A percentile compares a stretch with the other conserved stretches of the same genome.
These are phyloP conservation scores for Eptesicus fuscus DNA, from an alignment of 2,113 vertebrate genomes.

Conservation along the genomic window DNA sequence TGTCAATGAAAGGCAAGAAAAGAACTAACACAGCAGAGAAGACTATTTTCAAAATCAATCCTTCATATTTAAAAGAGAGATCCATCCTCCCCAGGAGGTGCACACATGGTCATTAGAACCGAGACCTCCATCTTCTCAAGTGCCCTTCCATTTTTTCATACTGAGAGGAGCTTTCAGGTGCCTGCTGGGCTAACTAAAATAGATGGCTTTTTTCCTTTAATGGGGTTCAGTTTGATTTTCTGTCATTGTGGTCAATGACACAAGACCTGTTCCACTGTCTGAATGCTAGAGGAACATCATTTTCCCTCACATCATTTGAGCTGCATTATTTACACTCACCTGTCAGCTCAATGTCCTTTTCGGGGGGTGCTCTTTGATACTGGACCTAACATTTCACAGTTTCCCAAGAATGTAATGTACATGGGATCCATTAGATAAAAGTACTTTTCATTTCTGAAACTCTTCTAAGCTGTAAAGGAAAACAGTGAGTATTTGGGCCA, in stretches of 20 bases:
- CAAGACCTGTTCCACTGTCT: conserved; percentile 66
- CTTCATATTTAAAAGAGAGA: conserved; percentile 70
- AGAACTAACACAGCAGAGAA: conserved; percentile 38
- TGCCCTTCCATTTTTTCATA: conserved; percentile 66
- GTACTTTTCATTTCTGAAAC: neutral
- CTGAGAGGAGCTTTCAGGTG: conserved; percentile 67
- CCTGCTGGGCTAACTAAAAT: conserved; percentile 71
- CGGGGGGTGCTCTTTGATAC: neutral
- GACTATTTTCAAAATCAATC: conserved; percentile 74
- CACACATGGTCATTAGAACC: conserved; percentile 51
- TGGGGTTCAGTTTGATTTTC: conserved; percentile 76
- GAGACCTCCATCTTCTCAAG: conserved; percentile 64
- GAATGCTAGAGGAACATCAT: conserved; percentile 61
- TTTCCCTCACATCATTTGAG: conserved; percentile 65
- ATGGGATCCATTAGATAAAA: neutral
- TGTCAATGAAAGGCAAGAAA: conserved; percentile 62
- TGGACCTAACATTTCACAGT: neutral
- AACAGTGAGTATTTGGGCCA: neutral
- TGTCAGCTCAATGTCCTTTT: conserved; percentile 39
- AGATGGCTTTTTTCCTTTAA: conserved; percentile 72
- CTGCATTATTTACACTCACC: conserved; percentile 46
- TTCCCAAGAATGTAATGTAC: neutral
- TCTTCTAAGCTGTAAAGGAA: neutral
- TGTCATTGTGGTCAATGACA: conserved; percentile 76
- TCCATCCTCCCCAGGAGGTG: conserved; percentile 45